These are phyloP conservation scores for Melieria crassipennis DNA, from an alignment of 2,888 invertebrate species.

Conservation along the genomic window DNA sequence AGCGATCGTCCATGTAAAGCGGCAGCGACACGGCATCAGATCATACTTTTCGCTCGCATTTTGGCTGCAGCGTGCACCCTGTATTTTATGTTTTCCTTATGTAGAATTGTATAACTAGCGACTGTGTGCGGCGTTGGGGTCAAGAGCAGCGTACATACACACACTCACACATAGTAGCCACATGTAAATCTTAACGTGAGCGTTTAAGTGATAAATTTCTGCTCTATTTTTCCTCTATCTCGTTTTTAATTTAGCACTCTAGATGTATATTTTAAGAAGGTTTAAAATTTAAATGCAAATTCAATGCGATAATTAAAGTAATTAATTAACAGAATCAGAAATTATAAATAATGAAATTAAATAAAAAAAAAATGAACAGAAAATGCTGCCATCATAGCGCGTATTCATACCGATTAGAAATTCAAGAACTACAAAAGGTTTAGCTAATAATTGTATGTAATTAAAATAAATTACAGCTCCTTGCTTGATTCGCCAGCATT, in stretches of 20 bases:
- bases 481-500: no score
- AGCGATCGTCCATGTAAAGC: no score
- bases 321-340: background rate
- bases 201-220: constrained; percentile 2
- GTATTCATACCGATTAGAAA: background rate
- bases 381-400: constrained; percentile 12
- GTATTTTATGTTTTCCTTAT: no score
- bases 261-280: background rate
- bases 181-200: background rate
- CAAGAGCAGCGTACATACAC: no score
- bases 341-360: background rate
- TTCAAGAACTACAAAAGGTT: background rate
- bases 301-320: background rate
- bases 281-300: background rate
- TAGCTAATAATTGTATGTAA: background rate
- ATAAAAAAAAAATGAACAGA: background rate
- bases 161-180: no score
- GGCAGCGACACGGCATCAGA: no score
- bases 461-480: no score
- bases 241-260: background rate
- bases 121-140: no score
- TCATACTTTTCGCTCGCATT: no score
- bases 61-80: no score
- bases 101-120: no score
- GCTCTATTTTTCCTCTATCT: background rate